These are phyloP conservation scores for Amiota communis DNA, from an alignment of 2,888 invertebrate species.

Conservation along the genomic window DNA sequence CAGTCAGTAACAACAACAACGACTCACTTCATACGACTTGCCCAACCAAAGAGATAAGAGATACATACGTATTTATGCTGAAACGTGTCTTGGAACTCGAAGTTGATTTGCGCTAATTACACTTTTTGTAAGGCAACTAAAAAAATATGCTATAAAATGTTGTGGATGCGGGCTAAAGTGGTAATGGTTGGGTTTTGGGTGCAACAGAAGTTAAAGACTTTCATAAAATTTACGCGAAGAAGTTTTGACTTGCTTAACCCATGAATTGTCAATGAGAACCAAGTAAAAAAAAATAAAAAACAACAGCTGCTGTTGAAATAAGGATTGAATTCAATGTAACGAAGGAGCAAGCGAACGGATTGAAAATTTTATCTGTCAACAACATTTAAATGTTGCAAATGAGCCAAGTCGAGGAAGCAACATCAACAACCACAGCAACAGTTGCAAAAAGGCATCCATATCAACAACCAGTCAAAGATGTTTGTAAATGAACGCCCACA, in stretches of 20 bases:
- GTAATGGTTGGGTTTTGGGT: not conserved
- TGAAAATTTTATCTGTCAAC: slow-evolving; percentile 67
- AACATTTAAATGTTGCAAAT: slow-evolving; percentile 57
- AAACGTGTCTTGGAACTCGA: slow-evolving; percentile 62
- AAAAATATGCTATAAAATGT: not conserved
- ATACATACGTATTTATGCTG: slow-evolving; percentile 61
- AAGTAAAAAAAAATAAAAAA: not conserved
- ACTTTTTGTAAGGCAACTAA: slow-evolving; percentile 64
- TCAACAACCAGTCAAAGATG: slow-evolving; percentile 23
- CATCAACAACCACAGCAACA: slow-evolving; percentile 3
- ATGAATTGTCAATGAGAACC: slow-evolving; percentile 55
- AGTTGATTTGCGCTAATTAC: slow-evolving; percentile 69
- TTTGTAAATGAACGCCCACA: slow-evolving; percentile 52
- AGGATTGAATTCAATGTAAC: not conserved
- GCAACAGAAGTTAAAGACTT: slow-evolving; percentile 55
- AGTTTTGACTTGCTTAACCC: slow-evolving; percentile 63
- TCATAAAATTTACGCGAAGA: slow-evolving; percentile 62
- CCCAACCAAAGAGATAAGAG: slow-evolving; percentile 32
- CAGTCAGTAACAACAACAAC: slow-evolving; percentile 15
- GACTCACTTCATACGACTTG: too few relatives aligned
- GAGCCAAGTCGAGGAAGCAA: slow-evolving; percentile 23
- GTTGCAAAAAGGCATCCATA: slow-evolving; percentile 36
- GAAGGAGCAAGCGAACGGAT: slow-evolving; percentile 46
- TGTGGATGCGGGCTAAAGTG: too few relatives aligned
- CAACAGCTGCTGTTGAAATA: not conserved